These are phyloP conservation scores for Palythoa caribaeorum DNA, from an alignment of 92 coral and sea anemone species.

Conservation along the genomic window DNA sequence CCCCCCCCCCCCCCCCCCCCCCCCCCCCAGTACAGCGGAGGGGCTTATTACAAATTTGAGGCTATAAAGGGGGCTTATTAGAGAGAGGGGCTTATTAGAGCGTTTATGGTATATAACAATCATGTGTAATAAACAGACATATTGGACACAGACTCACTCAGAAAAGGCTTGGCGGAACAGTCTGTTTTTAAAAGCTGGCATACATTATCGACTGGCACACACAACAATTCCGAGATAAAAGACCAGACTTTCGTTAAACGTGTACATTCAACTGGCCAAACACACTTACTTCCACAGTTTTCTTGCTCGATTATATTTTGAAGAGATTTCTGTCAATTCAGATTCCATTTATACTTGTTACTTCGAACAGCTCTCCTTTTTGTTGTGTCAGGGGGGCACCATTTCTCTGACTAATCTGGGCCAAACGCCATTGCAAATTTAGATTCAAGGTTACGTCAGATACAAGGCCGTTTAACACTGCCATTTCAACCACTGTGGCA, in stretches of 20 bases:
- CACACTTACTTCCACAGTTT: slow-evolving; percentile 3
- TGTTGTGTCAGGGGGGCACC: background rate
- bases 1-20: too few species aligned
- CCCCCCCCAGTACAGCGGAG: too few species aligned
- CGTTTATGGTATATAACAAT: too few species aligned
- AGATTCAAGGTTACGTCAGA: background rate
- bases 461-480: background rate
- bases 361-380: slow-evolving; percentile 14
- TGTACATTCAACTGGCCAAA: slow-evolving; percentile 8
- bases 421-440: slow-evolving; percentile 14
- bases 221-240: slow-evolving; percentile 2
- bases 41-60: too few species aligned
- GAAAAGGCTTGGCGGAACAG: background rate
- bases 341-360: background rate
- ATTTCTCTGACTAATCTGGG: slow-evolving; percentile 27
- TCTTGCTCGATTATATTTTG: background rate
- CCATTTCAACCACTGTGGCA: slow-evolving; percentile 4
- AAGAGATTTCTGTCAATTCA: slow-evolving; percentile 3
- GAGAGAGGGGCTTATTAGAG: too few species aligned
- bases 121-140: too few species aligned
- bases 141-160: too few species aligned
- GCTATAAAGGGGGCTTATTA: too few species aligned
- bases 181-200: background rate
- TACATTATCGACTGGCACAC: background rate
- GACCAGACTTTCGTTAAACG: slow-evolving; percentile 9